A percentile compares a stretch with the other conserved stretches of the same genome.
Conservation (phyloP, 2,797 vertebrate genomes). For the Acipenser ruthenus region DNA sequence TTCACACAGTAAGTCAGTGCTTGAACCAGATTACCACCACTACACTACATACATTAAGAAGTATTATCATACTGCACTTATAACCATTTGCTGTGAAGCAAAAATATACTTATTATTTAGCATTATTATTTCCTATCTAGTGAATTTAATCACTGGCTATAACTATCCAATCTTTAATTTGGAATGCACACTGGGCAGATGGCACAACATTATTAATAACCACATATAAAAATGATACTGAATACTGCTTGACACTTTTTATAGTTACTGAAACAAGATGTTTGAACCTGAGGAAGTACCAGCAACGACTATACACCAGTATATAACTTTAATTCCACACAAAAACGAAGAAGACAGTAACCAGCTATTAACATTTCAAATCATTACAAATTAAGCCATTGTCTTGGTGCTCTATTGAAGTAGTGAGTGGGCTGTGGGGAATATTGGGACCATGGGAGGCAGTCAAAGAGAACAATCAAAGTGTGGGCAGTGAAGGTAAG, state of each 20-base stretch:
- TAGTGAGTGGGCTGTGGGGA: slow-evolving; percentile 33
- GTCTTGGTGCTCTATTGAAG: slow-evolving; percentile 48
- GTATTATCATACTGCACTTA: too few relatives aligned
- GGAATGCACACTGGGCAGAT: slow-evolving; percentile 36
- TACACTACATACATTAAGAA: too few relatives aligned
- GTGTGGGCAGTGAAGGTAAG: slow-evolving; percentile 32
- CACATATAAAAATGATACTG: slow-evolving; percentile 52
- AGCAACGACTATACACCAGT: slow-evolving; percentile 47
- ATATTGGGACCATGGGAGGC: slow-evolving; percentile 33
- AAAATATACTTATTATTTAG: slow-evolving; percentile 47
- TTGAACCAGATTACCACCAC: too few relatives aligned
- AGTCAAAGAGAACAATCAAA: slow-evolving; percentile 31
- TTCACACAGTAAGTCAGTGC: too few relatives aligned
- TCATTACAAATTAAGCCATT: slow-evolving; percentile 55
- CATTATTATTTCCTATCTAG: slow-evolving; percentile 63
- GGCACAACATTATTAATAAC: slow-evolving; percentile 60
- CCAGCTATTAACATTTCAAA: slow-evolving; percentile 24
- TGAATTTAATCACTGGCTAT: slow-evolving; percentile 59
- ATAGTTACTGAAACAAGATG: slow-evolving; percentile 69
- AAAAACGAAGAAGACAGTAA: slow-evolving; percentile 40
- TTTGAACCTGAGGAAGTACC: slow-evolving; percentile 50
- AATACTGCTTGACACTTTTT: slow-evolving; percentile 61
- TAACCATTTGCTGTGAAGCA: slow-evolving; percentile 21
- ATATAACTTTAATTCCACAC: slow-evolving; percentile 44
- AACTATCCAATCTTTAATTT: slow-evolving; percentile 65